Percentiles rank a stretch among this genome's conserved stretches.
Conservation (phyloP, 1,140 invertebrate species). For the Cydia amplana region DNA sequence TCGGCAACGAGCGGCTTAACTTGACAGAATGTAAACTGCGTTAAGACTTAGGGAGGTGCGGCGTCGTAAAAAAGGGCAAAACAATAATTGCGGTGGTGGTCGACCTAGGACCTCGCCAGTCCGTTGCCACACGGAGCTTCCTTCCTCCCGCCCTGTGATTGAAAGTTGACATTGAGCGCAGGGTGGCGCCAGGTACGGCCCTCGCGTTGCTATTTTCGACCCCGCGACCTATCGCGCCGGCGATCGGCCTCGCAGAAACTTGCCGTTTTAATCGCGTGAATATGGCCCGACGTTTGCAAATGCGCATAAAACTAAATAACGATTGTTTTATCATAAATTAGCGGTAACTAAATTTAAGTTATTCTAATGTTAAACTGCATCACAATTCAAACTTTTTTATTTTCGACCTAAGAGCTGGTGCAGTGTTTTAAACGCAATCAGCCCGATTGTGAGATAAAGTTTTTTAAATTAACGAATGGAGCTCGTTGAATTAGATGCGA, state of each 20-base stretch:
- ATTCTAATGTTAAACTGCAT: background rate
- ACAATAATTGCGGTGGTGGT: constrained; percentile 54
- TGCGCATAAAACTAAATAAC: constrained; percentile 49
- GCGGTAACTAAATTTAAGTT: constrained; percentile 6
- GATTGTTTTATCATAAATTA: constrained; percentile 54
- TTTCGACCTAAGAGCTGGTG: too few relatives aligned
- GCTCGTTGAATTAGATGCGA: background rate
- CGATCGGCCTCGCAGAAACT: constrained; percentile 70
- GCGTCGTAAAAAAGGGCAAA: constrained; percentile 54
- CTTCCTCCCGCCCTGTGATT: constrained; percentile 68
- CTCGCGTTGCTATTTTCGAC: constrained; percentile 69
- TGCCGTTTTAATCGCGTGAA: constrained; percentile 69
- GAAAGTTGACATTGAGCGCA: constrained; percentile 74
- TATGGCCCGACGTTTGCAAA: constrained; percentile 60
- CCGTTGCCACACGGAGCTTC: constrained; percentile 46
- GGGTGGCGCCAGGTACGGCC: constrained; percentile 73
- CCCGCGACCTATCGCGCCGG: constrained; percentile 69
- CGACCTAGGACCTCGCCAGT: constrained; percentile 35
- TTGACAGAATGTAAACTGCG: constrained; percentile 54
- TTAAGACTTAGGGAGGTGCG: constrained; percentile 43
- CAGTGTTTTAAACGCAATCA: too few relatives aligned
- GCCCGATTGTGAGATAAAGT: too few relatives aligned
- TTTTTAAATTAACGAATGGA: background rate
- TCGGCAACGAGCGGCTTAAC: constrained; percentile 48
- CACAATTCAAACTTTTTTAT: background rate